A percentile compares a stretch with the other conserved stretches of the same genome.
Evolutionary conservation across 2,888 invertebrate genomes (phyloP).

Genomic region (Ornithoptera priamus): DNA sequence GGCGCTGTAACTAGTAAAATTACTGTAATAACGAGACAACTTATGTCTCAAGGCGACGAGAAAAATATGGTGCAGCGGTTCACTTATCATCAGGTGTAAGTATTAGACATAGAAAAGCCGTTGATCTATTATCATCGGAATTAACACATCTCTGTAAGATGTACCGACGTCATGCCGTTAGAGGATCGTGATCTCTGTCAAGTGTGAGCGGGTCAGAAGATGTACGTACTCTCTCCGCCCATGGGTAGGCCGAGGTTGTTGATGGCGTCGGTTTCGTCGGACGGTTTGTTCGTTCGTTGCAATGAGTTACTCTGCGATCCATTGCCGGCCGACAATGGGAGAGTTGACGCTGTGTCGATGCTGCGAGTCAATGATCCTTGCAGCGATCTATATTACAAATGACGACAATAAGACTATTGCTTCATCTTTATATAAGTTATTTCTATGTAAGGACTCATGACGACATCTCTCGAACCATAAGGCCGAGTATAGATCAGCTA

Average conservation of each 20-base stretch:
- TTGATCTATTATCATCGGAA: too few species aligned
- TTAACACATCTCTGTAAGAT: too few species aligned
- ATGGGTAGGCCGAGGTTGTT: conserved; percentile 69
- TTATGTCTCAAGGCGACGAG: too few species aligned
- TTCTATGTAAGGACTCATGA: too few species aligned
- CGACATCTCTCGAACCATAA: too few species aligned
- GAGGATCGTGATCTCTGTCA: background rate
- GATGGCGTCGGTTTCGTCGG: conserved; percentile 68
- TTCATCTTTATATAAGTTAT: too few species aligned
- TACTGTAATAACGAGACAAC: too few species aligned
- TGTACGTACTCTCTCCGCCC: conserved; percentile 44
- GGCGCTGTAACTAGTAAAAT: too few species aligned
- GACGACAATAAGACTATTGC: background rate
- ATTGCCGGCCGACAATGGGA: conserved; percentile 66
- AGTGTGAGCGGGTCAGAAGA: background rate
- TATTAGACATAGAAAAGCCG: too few species aligned
- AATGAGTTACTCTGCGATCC: conserved; percentile 69
- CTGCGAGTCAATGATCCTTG: conserved; percentile 74
- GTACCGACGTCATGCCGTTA: background rate
- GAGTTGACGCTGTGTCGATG: conserved; percentile 71
- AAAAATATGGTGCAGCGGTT: too few species aligned
- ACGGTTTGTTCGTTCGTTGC: conserved; percentile 62
- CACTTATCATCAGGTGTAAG: too few species aligned
- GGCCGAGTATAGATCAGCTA: too few species aligned
- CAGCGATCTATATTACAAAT: conserved; percentile 51